These are phyloP conservation scores for Thera britannica DNA, from an alignment of 2,888 invertebrate genomes.

Conservation along the genomic window DNA sequence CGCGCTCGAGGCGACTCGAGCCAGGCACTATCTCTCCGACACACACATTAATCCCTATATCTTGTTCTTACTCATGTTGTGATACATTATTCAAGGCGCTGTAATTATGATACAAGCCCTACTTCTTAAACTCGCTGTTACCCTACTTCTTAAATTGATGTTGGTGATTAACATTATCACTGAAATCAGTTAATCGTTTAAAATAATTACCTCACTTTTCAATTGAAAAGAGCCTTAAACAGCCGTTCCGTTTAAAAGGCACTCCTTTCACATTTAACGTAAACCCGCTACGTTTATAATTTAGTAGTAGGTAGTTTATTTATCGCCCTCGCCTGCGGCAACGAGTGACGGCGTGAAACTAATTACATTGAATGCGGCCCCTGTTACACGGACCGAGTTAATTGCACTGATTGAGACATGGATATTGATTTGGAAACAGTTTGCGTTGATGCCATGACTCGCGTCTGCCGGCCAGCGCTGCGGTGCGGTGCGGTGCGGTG, in stretches of 20 bases:
- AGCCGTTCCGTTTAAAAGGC: slow-evolving; percentile 38
- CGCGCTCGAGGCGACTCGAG: slow-evolving; percentile 39
- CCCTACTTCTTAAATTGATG: slow-evolving; percentile 26
- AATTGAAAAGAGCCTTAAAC: slow-evolving; percentile 32
- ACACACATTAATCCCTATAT: slow-evolving; percentile 55
- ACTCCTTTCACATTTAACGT: slow-evolving; percentile 55
- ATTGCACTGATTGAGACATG: slow-evolving; percentile 83
- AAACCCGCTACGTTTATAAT: slow-evolving; percentile 48
- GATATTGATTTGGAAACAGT: slow-evolving; percentile 82
- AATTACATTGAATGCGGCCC: slow-evolving; percentile 74
- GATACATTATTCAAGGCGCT: slow-evolving; percentile 42
- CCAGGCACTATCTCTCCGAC: slow-evolving; percentile 51
- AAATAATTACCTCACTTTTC: slow-evolving; percentile 33
- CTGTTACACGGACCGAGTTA: slow-evolving; percentile 68
- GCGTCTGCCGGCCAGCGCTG: slow-evolving; percentile 30
- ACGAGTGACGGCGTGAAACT: slow-evolving; percentile 70
- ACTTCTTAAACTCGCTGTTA: slow-evolving; percentile 25
- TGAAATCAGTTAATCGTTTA: slow-evolving; percentile 33
- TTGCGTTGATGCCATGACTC: slow-evolving; percentile 48
- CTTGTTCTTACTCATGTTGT: slow-evolving; percentile 45
- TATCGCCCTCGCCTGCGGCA: slow-evolving; percentile 57
- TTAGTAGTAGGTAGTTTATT: slow-evolving; percentile 58
- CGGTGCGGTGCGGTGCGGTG: slow-evolving; percentile 56
- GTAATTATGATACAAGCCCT: slow-evolving; percentile 39
- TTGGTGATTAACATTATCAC: slow-evolving; percentile 27